Conservation (phyloP, 2,888 invertebrate species). For the Heliothis peltigera region DNA sequence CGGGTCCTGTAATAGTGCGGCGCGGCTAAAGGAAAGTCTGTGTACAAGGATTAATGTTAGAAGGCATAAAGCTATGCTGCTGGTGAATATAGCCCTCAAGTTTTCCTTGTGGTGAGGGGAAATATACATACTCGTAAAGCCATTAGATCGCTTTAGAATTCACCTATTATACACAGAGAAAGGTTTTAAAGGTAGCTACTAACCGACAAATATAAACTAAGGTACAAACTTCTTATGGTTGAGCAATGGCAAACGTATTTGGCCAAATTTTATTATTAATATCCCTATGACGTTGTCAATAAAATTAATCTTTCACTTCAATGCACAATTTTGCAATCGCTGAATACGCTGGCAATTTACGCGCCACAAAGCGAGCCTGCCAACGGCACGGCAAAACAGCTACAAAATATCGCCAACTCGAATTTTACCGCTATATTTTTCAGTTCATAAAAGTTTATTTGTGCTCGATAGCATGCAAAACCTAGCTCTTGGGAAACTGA, state of each 20-base stretch:
- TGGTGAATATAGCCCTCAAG: conserved; percentile 10
- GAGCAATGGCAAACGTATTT: neutral
- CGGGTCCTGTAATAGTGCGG: conserved; percentile 18
- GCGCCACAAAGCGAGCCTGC: conserved; percentile 67
- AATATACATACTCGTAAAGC: conserved; percentile 1
- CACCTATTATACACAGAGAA: neutral
- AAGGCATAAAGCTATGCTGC: conserved; percentile 19
- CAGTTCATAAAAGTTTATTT: conserved; percentile 71
- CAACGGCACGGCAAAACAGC: conserved; percentile 64
- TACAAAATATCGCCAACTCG: conserved; percentile 65
- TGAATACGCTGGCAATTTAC: conserved; percentile 67
- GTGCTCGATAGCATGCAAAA: conserved; percentile 63
- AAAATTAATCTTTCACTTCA: conserved; percentile 57
- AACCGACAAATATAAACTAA: no score
- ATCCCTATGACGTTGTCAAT: conserved; percentile 42
- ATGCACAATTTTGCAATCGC: conserved; percentile 65
- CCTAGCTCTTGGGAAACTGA: conserved; percentile 61
- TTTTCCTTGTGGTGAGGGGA: conserved; percentile 20
- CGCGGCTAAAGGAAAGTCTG: conserved; percentile 23
- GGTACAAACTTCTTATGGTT: no score
- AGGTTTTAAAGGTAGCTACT: neutral
- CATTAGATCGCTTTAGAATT: conserved; percentile 3
- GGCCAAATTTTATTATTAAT: conserved; percentile 10
- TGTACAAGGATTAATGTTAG: conserved; percentile 30
- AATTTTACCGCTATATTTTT: conserved; percentile 66